Percentiles rank a stretch among this genome's conserved stretches.
These are phyloP conservation scores for Pammene fasciana DNA, from an alignment of 2,888 invertebrate species.

Conservation along the genomic window DNA sequence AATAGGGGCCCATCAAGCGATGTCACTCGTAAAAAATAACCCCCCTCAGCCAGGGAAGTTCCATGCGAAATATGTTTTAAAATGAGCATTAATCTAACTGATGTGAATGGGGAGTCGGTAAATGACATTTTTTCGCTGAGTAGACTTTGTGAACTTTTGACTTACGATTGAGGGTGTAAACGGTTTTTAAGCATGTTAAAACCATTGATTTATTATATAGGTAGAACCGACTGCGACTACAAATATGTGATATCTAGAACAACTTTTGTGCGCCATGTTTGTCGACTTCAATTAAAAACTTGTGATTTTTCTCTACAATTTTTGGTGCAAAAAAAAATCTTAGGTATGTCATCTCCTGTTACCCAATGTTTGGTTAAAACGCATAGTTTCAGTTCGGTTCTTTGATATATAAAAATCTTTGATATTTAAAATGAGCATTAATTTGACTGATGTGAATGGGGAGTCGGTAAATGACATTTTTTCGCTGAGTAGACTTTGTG, in stretches of 20 bases:
- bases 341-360: no score
- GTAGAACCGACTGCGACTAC: no score
- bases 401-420: no score
- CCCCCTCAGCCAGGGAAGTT: constrained; percentile 45
- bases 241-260: no score
- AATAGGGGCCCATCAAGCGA: constrained; percentile 60
- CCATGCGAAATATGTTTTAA: constrained; percentile 48
- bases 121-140: constrained; percentile 21
- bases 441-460: constrained; percentile 43
- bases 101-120: constrained; percentile 36
- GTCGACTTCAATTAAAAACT: no score
- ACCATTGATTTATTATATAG: no score
- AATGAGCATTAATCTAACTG: constrained; percentile 46
- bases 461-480: constrained; percentile 25
- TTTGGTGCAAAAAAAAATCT: no score
- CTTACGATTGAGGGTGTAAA: neutral
- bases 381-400: no score
- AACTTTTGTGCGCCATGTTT: no score
- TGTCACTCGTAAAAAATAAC: constrained; percentile 36
- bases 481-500: constrained; percentile 7
- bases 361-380: no score
- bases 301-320: no score
- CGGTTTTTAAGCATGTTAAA: no score
- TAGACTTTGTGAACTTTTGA: constrained; percentile 11
- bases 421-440: constrained; percentile 49